A percentile compares a stretch with the other conserved stretches of the same genome.
Evolutionary conservation across 1,140 invertebrate species (phyloP).

Genomic region (Triops longicaudatus): DNA sequence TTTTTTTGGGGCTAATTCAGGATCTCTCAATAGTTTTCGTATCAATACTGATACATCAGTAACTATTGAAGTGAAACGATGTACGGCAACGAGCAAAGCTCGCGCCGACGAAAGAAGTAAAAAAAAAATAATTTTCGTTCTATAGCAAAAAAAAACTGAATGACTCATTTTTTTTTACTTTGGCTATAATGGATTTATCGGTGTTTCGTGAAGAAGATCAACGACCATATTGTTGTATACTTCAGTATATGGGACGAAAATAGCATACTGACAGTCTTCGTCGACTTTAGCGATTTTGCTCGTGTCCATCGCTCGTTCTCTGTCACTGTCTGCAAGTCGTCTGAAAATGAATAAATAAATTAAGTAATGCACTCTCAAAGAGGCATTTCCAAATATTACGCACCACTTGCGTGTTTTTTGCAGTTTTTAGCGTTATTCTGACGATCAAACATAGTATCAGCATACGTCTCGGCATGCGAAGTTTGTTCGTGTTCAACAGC

Average conservation of each 20-base stretch:
- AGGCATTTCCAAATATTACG: no score
- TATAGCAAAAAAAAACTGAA: no score
- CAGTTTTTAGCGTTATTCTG: constrained; percentile 36
- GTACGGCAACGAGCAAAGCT: no score
- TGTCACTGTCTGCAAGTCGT: constrained; percentile 17
- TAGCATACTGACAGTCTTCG: constrained; percentile 71
- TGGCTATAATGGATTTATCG: constrained; percentile 37
- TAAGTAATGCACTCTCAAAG: no score
- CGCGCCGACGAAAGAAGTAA: no score
- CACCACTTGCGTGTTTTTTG: constrained; percentile 36
- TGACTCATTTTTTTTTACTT: constrained; percentile 39
- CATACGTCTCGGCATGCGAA: no score
- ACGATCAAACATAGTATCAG: constrained; percentile 72
- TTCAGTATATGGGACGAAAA: constrained; percentile 95
- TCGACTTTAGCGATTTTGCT: constrained; percentile 58
- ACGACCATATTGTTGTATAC: constrained; percentile 97
- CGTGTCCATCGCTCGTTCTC: constrained; percentile 43
- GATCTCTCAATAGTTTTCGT: not conserved
- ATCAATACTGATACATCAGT: not conserved
- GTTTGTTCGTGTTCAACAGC: no score
- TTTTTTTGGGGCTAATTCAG: not conserved
- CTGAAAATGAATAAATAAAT: no score
- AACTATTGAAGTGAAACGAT: no score
- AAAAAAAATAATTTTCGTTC: no score
- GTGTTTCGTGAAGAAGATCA: constrained; percentile 80